A percentile compares a stretch with the other conserved stretches of the same genome.
Evolutionary conservation across 1,140 invertebrate genomes (phyloP).

Genomic region (Adoxophyes honmai): DNA sequence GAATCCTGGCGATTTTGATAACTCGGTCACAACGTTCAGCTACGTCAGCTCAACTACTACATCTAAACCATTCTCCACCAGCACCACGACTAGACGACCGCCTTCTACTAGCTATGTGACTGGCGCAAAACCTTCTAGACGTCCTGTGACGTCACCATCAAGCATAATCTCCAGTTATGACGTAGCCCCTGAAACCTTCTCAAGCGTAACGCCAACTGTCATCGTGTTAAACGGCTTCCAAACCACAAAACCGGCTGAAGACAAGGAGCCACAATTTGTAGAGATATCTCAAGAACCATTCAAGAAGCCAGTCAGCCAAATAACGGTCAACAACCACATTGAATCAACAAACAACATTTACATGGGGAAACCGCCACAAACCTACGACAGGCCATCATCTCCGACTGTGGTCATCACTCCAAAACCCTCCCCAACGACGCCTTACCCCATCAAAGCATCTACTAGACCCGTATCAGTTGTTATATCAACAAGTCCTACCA

Average conservation of each 20-base stretch:
- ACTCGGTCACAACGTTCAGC: constrained; percentile 62
- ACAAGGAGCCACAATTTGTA: constrained; percentile 61
- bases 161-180: constrained; percentile 47
- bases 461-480: constrained; percentile 33
- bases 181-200: constrained; percentile 56
- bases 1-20: constrained; percentile 56
- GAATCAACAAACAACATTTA: constrained; percentile 77
- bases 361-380: constrained; percentile 61
- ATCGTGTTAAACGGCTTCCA: constrained; percentile 81
- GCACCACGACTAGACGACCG: constrained; percentile 59
- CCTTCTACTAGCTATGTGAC: constrained; percentile 80
- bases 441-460: constrained; percentile 45
- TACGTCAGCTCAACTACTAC: constrained; percentile 66
- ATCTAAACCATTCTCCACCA: constrained; percentile 31
- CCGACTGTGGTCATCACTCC: constrained; percentile 80
- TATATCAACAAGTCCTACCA: constrained; percentile 29
- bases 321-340: constrained; percentile 79
- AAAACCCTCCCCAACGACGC: constrained; percentile 76
- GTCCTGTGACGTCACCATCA: constrained; percentile 51
- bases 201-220: constrained; percentile 83
- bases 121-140: constrained; percentile 69
- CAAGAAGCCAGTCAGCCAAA: constrained; percentile 72
- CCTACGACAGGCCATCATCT: constrained; percentile 62
- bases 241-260: constrained; percentile 54
- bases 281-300: constrained; percentile 70